Base-by-base conservation (phyloP, 2,797 vertebrate species). In the Dermochelys coriacea region DNA sequence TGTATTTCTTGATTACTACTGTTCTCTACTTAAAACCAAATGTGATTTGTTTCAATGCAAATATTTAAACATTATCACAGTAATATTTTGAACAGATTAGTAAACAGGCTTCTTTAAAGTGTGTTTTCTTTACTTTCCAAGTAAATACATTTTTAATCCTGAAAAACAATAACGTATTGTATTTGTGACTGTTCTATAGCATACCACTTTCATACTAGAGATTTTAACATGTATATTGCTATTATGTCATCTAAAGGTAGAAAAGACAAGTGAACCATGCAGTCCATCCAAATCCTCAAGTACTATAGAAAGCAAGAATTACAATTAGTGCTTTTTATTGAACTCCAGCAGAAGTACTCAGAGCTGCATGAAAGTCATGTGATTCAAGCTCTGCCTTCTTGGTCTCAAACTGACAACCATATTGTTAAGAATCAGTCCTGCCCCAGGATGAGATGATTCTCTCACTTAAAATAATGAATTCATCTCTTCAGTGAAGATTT, bases 41-140 rank as follows among this genome's bases (percentile, higher is more conserved):
- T 94, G 93, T 93, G 92, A 97, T 97, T 95, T 96, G 85, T 88
- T 93, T 83, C 91, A 96, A 96, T 96, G 94, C 91, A 97, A 97
- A 97, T 96, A 96, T 97, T 97, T 95, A 95, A 95, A 96, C 55
- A 96, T 51, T 71, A 29, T 75, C 74, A 77, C 52, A 93, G 94
- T 95, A 95, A 87, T 93, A 96, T 91, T 91, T 95, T 96, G 81
- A 93, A 93, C 95, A 93, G 45, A 87, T 80, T 96, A 95, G 82
- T 57, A 61, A n/a, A 94, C 84, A 47, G 0, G 82, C 85, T 86
- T 91, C 87, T 96, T 89, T 92, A 87, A 95, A 41, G 91, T 1
- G 14, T 3, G 49, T 77, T 93, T 95, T 95, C 85, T 94, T 93
- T 93, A 86, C 25, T 88, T 93, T 94, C 87, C 88, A 89, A 89